Conservation (phyloP, 1,140 invertebrate genomes). For the Nilaparvata lugens region DNA sequence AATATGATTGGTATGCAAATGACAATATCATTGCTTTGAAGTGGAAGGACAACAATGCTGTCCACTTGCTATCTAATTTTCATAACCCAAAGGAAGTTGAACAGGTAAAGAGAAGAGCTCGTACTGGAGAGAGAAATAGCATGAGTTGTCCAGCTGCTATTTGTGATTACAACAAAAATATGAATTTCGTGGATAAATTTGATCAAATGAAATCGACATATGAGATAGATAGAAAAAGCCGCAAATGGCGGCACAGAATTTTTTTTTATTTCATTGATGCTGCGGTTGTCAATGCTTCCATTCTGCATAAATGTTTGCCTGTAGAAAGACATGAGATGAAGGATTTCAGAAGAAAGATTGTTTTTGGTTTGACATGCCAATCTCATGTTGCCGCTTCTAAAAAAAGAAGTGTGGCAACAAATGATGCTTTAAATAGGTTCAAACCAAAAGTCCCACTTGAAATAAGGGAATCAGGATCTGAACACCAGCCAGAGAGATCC, state of each 20-base stretch:
- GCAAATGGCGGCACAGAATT: conserved; percentile 34
- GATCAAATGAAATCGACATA: conserved; percentile 33
- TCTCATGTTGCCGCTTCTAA: conserved; percentile 1
- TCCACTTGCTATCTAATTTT: conserved; percentile 15
- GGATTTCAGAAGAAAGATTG: conserved; percentile 1
- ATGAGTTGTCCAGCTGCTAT: conserved; percentile 28
- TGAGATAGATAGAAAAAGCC: conserved; percentile 30
- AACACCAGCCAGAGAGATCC: conserved; percentile 14
- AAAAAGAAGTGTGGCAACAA: background rate
- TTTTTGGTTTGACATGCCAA: conserved; percentile 11
- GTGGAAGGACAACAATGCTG: conserved; percentile 10
- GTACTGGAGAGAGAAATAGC: conserved; percentile 18
- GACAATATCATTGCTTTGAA: background rate
- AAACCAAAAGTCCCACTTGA: conserved; percentile 11
- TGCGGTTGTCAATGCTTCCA: conserved; percentile 28
- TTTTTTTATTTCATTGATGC: conserved; percentile 31
- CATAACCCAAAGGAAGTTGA: conserved; percentile 3
- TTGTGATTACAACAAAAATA: conserved; percentile 33
- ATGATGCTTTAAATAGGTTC: background rate
- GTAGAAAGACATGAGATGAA: background rate
- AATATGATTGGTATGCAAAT: conserved; percentile 21
- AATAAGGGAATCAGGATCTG: conserved; percentile 8
- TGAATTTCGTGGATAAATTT: conserved; percentile 33
- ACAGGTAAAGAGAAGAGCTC: conserved; percentile 10
- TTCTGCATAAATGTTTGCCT: conserved; percentile 21